These are phyloP conservation scores for Herpetotheres cachinnans DNA, from an alignment of 2,113 vertebrate species.

Conservation along the genomic window DNA sequence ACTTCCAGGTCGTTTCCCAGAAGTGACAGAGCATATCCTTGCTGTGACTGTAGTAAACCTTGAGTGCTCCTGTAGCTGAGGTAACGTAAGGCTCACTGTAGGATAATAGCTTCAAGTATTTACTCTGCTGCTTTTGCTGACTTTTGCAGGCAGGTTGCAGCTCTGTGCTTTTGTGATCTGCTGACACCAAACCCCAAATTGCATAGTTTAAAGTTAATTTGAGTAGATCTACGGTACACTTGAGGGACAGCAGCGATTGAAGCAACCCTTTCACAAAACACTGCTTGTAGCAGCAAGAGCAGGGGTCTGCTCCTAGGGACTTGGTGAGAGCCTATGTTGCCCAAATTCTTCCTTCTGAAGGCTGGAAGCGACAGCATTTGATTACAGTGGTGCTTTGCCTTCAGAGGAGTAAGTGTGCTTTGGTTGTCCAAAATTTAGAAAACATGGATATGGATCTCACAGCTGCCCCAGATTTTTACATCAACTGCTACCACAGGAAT, in stretches of 20 bases:
- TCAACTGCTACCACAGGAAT: not conserved
- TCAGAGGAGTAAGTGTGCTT: not conserved
- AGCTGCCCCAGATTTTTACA: not conserved
- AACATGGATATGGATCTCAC: not conserved
- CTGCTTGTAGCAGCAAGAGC: not conserved
- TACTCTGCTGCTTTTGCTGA: not conserved
- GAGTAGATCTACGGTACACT: not conserved
- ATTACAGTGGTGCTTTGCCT: not conserved
- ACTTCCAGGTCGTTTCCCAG: not conserved
- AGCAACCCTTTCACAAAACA: not conserved
- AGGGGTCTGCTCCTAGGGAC: not conserved
- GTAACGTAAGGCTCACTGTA: not conserved
- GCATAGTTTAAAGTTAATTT: not conserved
- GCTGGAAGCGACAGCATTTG: not conserved
- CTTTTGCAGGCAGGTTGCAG: not conserved
- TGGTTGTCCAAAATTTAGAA: not conserved
- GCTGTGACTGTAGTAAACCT: not conserved
- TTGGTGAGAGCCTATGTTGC: not conserved
- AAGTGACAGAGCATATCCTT: not conserved
- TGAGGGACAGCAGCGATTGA: not conserved
- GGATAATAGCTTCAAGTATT: not conserved
- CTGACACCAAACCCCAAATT: not conserved
- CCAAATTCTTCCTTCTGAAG: not conserved
- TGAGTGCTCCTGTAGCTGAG: not conserved
- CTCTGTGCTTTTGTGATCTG: not conserved